Conservation (phyloP, 2,113 vertebrate species). For the Odocoileus hemionus region DNA sequence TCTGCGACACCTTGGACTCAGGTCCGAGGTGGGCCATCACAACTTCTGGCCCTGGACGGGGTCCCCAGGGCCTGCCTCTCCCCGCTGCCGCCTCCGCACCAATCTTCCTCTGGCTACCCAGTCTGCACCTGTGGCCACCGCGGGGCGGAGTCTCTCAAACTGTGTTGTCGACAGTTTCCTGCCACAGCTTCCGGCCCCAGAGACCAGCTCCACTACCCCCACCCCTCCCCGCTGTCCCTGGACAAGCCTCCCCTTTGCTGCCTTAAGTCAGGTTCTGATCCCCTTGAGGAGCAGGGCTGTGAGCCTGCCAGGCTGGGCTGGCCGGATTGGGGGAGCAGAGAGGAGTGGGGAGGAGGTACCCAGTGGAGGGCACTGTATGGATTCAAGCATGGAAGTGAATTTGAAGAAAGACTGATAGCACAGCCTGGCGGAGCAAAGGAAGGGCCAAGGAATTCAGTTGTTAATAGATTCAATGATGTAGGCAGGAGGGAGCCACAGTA, state of each 20-base stretch:
- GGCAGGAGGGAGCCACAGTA: not conserved
- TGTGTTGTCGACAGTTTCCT: constrained; percentile 51
- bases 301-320: not conserved
- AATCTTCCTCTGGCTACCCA: not conserved
- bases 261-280: not conserved
- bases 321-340: not conserved
- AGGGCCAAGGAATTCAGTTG: not conserved
- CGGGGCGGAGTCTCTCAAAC: constrained; percentile 33
- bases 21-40: not conserved
- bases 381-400: too few relatives aligned
- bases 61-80: not conserved
- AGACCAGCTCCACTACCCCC: not conserved
- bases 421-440: not conserved
- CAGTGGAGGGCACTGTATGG: fast-evolving
- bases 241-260: not conserved
- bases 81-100: not conserved
- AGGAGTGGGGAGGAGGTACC: not conserved
- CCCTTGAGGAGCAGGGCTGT: too few relatives aligned
- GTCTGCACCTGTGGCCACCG: constrained; percentile 57
- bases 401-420: not conserved
- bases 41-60: not conserved
- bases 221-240: not conserved
- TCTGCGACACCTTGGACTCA: not conserved
- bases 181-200: constrained; percentile 68
- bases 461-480: not conserved